Base-by-base conservation (phyloP, 2,797 vertebrate species). In the Alectoris magna region DNA sequence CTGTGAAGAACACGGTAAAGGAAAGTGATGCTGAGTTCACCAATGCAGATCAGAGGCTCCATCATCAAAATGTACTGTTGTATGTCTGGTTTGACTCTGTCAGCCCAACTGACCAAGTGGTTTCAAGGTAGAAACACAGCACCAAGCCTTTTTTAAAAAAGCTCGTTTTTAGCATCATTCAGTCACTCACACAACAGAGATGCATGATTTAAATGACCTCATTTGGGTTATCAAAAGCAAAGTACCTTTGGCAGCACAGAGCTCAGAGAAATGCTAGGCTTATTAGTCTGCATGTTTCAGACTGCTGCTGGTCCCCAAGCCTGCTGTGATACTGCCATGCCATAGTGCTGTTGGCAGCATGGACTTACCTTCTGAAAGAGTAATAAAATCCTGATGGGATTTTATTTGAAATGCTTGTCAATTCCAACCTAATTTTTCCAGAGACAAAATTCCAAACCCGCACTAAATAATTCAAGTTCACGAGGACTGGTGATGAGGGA, bases 171-270 rank as follows among this genome's bases (percentile, higher is more conserved):
- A 18, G 44, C 39, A 9, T 34, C 10, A 6, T 18, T 46, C 21
- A 26, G 14, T 44, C 55, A 7, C 9, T 66, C 43, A 4, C 41
- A 11, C 12, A 4, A 2, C 9, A 15, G 15, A 59, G 31, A 55
- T 11, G 12, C 67, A 63, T 0, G 0, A 11, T 0, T 21, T 51
- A 51, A 78, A 67, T 6, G 13, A 46, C 31, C 44, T 38, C 53
- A 14, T 0, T 22, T 41, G 31, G 26, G 29, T 27, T 27, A 68
- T 22, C 49, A 46, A 55, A 95, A 22, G 55, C n/a, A 27, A 69
- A 49, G 17, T 3, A 51, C 5, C 22, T 43, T 14, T 15, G 48
- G 49, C 26, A 55, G 70, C 15, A 29, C n/a, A 74, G 46, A 29
- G n/a, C 55, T 88, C 10, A 0, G 31, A 73, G 62, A 46, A 59